Evolutionary conservation across 1,140 invertebrate species (phyloP).

Genomic region (Ceratosolen solmsi): DNA sequence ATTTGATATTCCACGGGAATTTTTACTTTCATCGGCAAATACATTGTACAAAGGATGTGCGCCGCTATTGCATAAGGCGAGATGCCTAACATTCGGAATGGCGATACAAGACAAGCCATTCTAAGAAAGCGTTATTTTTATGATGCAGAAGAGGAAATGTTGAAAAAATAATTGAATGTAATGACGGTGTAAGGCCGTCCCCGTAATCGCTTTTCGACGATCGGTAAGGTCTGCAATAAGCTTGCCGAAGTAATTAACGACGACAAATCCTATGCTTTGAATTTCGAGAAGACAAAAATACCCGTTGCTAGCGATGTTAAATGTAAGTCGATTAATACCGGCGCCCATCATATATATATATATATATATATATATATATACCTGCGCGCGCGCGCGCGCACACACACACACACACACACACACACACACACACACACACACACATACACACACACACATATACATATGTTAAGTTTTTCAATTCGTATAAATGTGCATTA

Average conservation of each 20-base stretch:
- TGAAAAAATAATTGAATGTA: constrained; percentile 7
- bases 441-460: too few relatives aligned
- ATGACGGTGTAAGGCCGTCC: neutral
- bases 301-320: too few relatives aligned
- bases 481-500: too few relatives aligned
- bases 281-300: too few relatives aligned
- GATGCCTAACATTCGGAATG: neutral
- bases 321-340: too few relatives aligned
- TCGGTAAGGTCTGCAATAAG: neutral
- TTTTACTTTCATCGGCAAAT: neutral
- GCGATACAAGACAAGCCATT: neutral
- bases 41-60: neutral
- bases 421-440: too few relatives aligned
- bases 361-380: too few relatives aligned
- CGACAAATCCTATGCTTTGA: neutral
- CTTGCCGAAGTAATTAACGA: neutral
- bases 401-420: too few relatives aligned
- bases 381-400: too few relatives aligned
- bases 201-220: neutral
- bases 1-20: neutral
- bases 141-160: neutral
- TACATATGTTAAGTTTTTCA: too few relatives aligned
- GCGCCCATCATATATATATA: too few relatives aligned
- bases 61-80: neutral
- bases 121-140: neutral